A percentile compares a stretch with the other conserved stretches of the same genome.
phyloP scores from a whole-genome alignment of 2,797 vertebrate species.

The Gadopsis bispinosus region DNA sequence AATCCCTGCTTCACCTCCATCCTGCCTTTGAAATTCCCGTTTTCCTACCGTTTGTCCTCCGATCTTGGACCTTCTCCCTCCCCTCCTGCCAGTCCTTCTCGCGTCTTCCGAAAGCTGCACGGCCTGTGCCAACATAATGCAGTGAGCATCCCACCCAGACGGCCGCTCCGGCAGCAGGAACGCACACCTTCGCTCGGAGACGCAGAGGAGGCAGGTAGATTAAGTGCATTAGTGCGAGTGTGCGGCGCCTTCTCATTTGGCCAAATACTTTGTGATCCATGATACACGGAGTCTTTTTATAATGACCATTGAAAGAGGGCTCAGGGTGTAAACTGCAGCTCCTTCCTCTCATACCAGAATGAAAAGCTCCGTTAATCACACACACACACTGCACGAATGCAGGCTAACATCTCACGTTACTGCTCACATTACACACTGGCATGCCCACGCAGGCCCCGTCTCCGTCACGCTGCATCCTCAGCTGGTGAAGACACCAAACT shows the following conservation, averaged over 20 bases:
- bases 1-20: not conserved
- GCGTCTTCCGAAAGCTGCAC: constrained; percentile 20
- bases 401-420: constrained; percentile 64
- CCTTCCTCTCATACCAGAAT: constrained; percentile 62
- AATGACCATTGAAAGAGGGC: constrained; percentile 13
- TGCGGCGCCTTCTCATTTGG: constrained; percentile 59
- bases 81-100: not conserved
- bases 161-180: constrained; percentile 30
- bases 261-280: constrained; percentile 55
- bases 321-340: constrained; percentile 36
- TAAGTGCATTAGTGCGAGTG: constrained; percentile 56
- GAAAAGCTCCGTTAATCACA: constrained; percentile 42
- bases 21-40: not conserved
- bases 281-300: constrained; percentile 38
- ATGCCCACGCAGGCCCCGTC: constrained; percentile 54
- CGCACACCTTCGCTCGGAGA: constrained; percentile 49
- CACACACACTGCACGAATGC: constrained; percentile 47
- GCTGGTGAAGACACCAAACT: constrained; percentile 26
- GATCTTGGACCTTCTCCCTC: not conserved
- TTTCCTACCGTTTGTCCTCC: not conserved
- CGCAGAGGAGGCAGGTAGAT: constrained; percentile 71
- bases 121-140: constrained; percentile 26
- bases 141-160: constrained; percentile 27
- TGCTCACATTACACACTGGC: constrained; percentile 64
- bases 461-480: constrained; percentile 25